A percentile compares a stretch with the other conserved stretches of the same genome.
phyloP scores from a whole-genome alignment of 2,113 vertebrate species.

The Stictonetta naevosa region DNA sequence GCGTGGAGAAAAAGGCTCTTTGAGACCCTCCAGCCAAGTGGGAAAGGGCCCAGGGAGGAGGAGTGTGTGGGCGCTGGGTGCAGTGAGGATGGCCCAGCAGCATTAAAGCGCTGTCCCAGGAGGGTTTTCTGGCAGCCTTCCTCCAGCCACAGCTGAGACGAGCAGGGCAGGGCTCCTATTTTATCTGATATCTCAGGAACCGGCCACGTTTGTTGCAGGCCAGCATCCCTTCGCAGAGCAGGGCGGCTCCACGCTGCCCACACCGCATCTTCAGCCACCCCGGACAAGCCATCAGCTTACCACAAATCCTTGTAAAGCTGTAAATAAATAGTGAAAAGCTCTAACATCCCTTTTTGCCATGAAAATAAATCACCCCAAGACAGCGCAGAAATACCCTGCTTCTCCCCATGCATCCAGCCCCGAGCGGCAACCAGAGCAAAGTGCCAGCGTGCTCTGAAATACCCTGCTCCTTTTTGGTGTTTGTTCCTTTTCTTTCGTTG shows the following conservation, averaged over 20 bases:
- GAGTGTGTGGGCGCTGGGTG: neutral
- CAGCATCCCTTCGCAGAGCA: neutral
- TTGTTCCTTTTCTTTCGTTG: too few relatives aligned
- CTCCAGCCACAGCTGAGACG: neutral
- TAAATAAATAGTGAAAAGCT: neutral
- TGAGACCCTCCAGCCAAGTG: neutral
- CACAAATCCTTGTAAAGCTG: neutral
- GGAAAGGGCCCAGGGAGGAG: neutral
- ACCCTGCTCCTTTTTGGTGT: neutral
- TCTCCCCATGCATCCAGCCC: neutral
- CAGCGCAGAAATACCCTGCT: neutral
- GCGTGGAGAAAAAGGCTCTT: neutral
- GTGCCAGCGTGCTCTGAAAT: neutral
- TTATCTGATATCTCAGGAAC: neutral
- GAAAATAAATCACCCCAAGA: neutral
- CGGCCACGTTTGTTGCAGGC: neutral
- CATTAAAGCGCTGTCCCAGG: neutral
- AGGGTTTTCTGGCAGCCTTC: neutral
- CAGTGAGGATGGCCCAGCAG: neutral
- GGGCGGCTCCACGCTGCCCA: neutral
- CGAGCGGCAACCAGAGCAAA: neutral
- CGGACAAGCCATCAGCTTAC: conserved; percentile 12
- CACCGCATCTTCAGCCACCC: neutral
- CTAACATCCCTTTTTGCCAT: neutral
- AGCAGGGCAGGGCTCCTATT: neutral